These are phyloP conservation scores for Andricus quercusramuli DNA, from an alignment of 2,888 invertebrate genomes.

Conservation along the genomic window DNA sequence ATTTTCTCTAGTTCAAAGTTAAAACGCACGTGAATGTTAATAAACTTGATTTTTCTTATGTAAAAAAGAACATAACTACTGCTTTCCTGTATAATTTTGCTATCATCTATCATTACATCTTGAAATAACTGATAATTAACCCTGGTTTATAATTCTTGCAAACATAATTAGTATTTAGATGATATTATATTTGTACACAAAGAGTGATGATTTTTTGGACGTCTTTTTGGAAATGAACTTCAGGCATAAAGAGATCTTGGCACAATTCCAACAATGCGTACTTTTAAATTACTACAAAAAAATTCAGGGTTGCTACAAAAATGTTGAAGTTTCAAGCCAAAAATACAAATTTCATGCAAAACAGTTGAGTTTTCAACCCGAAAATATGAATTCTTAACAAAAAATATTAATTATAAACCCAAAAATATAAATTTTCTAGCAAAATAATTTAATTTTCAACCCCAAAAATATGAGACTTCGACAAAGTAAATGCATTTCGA, in stretches of 20 bases:
- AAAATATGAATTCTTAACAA: no score
- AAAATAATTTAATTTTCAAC: no score
- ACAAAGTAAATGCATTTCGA: no score
- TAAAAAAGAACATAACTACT: background rate
- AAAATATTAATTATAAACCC: no score
- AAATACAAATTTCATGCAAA: no score
- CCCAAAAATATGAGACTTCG: no score
- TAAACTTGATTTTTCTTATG: background rate
- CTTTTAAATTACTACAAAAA: background rate
- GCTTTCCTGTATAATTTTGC: background rate
- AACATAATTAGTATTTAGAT: background rate
- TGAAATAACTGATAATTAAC: background rate
- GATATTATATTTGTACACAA: conserved; percentile 29
- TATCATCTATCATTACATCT: background rate
- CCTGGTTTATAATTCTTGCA: background rate
- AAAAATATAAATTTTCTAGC: no score
- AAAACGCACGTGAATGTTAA: background rate
- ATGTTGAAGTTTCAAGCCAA: no score
- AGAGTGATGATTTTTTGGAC: conserved; percentile 3
- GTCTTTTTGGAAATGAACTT: conserved; percentile 19
- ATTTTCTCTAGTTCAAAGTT: conserved; percentile 8
- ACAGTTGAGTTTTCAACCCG: no score
- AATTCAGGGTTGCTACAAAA: no score
- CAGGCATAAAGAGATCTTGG: conserved; percentile 26
- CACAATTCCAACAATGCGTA: conserved; percentile 7